Conservation (phyloP, 2,888 invertebrate species). For the Leptopilina drosophilae region DNA sequence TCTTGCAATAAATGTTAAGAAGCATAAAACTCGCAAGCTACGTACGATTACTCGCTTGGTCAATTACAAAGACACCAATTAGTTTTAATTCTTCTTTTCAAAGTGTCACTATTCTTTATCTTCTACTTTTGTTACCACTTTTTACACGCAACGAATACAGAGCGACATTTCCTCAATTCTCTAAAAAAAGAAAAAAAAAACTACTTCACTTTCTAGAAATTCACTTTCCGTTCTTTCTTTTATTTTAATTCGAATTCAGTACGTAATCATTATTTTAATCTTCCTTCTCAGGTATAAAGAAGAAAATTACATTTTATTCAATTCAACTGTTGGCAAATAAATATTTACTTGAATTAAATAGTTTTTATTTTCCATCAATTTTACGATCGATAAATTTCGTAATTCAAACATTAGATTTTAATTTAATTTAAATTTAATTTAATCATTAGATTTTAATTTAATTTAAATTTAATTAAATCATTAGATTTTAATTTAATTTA, state of each 20-base stretch:
- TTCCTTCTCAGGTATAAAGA: background rate
- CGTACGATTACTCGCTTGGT: constrained; percentile 11
- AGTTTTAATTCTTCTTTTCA: constrained; percentile 7
- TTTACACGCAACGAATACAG: background rate
- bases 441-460: too few species aligned
- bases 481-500: too few species aligned
- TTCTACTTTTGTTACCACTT: background rate
- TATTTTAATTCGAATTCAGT: constrained; percentile 11
- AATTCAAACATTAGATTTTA: too few species aligned
- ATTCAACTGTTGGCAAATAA: too few species aligned
- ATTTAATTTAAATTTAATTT: too few species aligned
- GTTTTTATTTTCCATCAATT: too few species aligned
- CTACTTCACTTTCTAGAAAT: background rate
- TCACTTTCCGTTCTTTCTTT: constrained; percentile 29
- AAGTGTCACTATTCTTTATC: background rate
- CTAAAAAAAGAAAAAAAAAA: background rate
- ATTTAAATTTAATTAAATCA: too few species aligned
- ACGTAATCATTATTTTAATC: constrained; percentile 6
- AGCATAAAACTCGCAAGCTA: constrained; percentile 7
- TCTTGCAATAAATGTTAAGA: background rate
- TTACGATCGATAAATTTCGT: too few species aligned
- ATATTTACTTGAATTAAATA: too few species aligned
- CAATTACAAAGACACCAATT: constrained; percentile 13
- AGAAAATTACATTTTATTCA: too few species aligned
- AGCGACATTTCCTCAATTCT: constrained; percentile 1